Evolutionary conservation across 2,888 invertebrate genomes (phyloP), one percentile per base, ranked within the genome.

Genomic region (Ennomos quercinarius): DNA sequence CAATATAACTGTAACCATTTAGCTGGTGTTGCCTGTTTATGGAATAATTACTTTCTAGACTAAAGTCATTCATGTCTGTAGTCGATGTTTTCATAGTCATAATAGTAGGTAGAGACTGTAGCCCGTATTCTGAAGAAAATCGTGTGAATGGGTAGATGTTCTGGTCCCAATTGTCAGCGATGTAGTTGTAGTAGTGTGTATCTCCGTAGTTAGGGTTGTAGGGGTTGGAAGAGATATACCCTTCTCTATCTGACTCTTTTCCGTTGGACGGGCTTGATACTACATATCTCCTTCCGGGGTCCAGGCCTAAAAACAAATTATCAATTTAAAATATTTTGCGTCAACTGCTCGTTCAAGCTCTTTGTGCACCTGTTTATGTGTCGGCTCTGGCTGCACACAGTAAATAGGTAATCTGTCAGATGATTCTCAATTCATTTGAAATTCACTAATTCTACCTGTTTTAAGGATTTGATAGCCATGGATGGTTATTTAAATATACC

Each of bases 71-170:
- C 1, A 77, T 72, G 5, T 86, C 81, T 11, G 89, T 87, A 1
- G 94, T 93, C 0, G 95, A 95, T 11, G 94, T 93, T 44, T 89
- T 79, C 85, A 97, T 93, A 0, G 97, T 95, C 40, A 93, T 89
- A 34, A 95, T 81, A 1, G 96, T 95, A 0, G 99, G 98, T 66
- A 97, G 91, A 0, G 98, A 97, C 85, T 99, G 99, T 68, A 97
- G 96, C 0, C 99, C 99, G 80, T 98, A 99, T 85, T 99, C 99
- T 0, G 99, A 99, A 4, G 96, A 95, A 85, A 99, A 99, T 72
- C 99, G 93, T 0, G 98, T 95, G 10, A 94, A 93, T 0, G 97
- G 97, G 81, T 96, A 98, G 8, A 94, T 95, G 58, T 93, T 94
- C 48, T 95, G 93, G 73, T 96, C 91, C 98, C 98, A 99, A 54